These are phyloP conservation scores for Colletes collaris DNA, from an alignment of 2,888 invertebrate species.

Conservation along the genomic window DNA sequence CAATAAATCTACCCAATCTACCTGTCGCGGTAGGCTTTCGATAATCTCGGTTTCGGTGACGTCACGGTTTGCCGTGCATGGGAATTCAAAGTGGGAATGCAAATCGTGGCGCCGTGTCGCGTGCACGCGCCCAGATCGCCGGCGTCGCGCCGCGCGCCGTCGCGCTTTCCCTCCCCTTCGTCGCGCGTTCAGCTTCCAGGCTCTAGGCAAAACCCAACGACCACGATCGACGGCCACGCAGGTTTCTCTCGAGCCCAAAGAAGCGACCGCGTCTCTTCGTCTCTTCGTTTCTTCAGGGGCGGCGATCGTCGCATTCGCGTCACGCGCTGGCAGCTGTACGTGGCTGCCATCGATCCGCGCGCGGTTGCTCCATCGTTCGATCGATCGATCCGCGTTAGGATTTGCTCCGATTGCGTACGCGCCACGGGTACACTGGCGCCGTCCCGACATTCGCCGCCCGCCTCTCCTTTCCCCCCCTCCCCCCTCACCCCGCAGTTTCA, in stretches of 20 bases:
- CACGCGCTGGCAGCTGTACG: too few species aligned
- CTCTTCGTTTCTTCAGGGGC: too few species aligned
- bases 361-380: background rate
- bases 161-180: background rate
- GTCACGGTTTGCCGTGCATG: slow-evolving; percentile 55
- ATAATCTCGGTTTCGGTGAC: slow-evolving; percentile 52
- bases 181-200: too few species aligned
- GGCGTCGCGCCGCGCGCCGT: slow-evolving; percentile 17
- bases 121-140: slow-evolving; percentile 37
- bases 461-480: slow-evolving; percentile 29
- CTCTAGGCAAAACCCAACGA: too few species aligned
- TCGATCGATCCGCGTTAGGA: slow-evolving; percentile 7
- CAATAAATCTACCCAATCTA: background rate
- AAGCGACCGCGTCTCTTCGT: too few species aligned
- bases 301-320: too few species aligned
- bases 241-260: too few species aligned
- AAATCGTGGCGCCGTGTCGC: slow-evolving; percentile 67
- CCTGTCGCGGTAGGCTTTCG: slow-evolving; percentile 34
- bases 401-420: slow-evolving; percentile 66
- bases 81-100: slow-evolving; percentile 61
- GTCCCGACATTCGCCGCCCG: slow-evolving; percentile 51
- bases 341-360: too few species aligned
- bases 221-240: too few species aligned
- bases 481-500: background rate
- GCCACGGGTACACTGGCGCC: slow-evolving; percentile 70